Conservation (phyloP, 2,888 invertebrate species). For the Ectemnius continuus region DNA sequence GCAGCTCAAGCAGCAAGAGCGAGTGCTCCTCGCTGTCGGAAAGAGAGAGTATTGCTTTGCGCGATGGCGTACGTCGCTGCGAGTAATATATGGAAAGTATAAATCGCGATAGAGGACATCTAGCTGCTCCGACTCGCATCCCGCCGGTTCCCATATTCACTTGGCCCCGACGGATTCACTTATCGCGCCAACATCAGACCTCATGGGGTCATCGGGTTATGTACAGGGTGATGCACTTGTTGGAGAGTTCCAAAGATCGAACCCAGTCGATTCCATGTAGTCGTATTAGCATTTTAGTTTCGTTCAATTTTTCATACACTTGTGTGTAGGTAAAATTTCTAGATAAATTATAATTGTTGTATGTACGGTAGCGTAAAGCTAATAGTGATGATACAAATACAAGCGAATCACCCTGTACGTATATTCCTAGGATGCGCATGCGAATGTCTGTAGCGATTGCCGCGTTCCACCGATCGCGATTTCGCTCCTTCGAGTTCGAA, state of each 20-base stretch:
- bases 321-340: too few species aligned
- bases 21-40: too few species aligned
- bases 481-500: background rate
- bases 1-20: too few species aligned
- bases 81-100: slow-evolving; percentile 59
- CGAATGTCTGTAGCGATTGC: background rate
- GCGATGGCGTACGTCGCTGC: slow-evolving; percentile 21
- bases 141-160: slow-evolving; percentile 43
- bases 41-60: slow-evolving; percentile 55
- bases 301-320: too few species aligned
- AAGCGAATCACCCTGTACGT: background rate
- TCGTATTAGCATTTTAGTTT: too few species aligned
- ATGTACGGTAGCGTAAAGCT: too few species aligned
- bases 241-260: background rate
- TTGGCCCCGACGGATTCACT: slow-evolving; percentile 46
- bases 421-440: background rate
- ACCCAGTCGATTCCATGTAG: too few species aligned
- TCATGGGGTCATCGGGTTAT: slow-evolving; percentile 34
- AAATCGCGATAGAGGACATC: slow-evolving; percentile 51
- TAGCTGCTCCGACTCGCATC: too few species aligned
- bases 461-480: background rate
- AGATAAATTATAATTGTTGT: too few species aligned
- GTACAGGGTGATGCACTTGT: slow-evolving; percentile 28
- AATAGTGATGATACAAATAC: too few species aligned
- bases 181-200: slow-evolving; percentile 48